Evolutionary conservation across 2,797 vertebrate genomes (phyloP), one percentile per base, ranked within the genome.

Genomic region (Cossypha caffra): DNA sequence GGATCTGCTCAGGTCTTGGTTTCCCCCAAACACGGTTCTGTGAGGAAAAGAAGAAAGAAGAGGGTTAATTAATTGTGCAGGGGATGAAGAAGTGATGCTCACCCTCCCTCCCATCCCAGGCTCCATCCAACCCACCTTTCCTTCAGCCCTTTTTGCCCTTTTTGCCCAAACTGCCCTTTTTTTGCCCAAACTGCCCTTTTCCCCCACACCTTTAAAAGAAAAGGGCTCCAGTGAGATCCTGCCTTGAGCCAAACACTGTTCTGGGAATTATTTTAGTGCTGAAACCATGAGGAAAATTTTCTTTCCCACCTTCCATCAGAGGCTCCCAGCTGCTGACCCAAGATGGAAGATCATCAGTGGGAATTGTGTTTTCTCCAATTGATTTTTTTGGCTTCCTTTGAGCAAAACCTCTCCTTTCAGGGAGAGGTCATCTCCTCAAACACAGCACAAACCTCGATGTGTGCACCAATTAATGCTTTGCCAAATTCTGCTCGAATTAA

Each of bases 301-400:
- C 73, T 86, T 63, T 55, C 64, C 84, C 91, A 77, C 68, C 74
- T 89, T 74, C 87, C 61, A 57, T 9, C 80, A 50, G 63, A 69
- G 61, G 35, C n/a, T 64, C 51, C 68, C 63, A 52, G 79, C 76
- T 78, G 66, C 42, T 37, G 38, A 64, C 31, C 77, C 29, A 42
- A 78, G 82, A 79, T 40, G 51, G 68, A 45, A 86, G 69, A 75
- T 42, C 62, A 52, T 79, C 59, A 42, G 14, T 10, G 24, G 43
- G 69, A 88, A 81, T 25, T 62, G 54, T 61, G 76, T 66, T 86
- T 75, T 78, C 55, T 73, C 82, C 76, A 68, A 12, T 4, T 48
- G 76, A 64, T 63, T 88, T 93, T 84, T 31, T 76, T 14, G 19
- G 57, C 43, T 87, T 59, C 38, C 47, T 86, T 55, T 23, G 58